A percentile compares a stretch with the other conserved stretches of the same genome.
phyloP scores from a whole-genome alignment of 2,113 vertebrate species.

The Microcebus griseorufus region DNA sequence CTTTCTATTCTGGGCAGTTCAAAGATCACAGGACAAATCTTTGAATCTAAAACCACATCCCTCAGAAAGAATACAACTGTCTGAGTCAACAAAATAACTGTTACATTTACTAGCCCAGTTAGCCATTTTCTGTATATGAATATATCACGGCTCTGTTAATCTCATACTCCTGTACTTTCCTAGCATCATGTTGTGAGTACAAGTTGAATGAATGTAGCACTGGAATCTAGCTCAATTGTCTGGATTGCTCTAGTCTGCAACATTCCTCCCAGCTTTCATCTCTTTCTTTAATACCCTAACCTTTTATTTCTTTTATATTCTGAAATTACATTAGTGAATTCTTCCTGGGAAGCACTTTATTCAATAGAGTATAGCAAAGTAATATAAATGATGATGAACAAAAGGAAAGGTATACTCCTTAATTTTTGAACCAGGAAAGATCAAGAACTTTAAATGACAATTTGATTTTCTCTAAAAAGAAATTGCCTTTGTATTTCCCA shows the following conservation, averaged over 20 bases:
- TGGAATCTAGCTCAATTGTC: not conserved
- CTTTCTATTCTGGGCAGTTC: not conserved
- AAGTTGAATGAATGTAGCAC: not conserved
- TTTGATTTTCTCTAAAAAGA: conserved; percentile 65
- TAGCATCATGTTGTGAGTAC: not conserved
- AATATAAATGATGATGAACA: conserved; percentile 31
- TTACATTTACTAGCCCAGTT: no score
- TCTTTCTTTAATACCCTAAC: not conserved
- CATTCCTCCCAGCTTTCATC: not conserved
- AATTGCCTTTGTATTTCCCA: conserved; percentile 66
- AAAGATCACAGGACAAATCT: not conserved
- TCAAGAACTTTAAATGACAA: conserved; percentile 62
- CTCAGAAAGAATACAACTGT: not conserved
- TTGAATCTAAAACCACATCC: not conserved
- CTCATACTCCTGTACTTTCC: rapidly evolving
- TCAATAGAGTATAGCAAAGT: conserved; percentile 1
- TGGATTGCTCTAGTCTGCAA: not conserved
- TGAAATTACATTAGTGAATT: conserved; percentile 43
- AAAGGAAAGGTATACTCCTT: not conserved
- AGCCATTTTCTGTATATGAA: not conserved
- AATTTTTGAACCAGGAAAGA: conserved; percentile 65
- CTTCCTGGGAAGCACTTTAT: conserved; percentile 30
- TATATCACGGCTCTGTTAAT: not conserved
- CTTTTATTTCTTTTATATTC: conserved; percentile 51
- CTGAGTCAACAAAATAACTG: not conserved